Evolutionary conservation across 2,113 vertebrate species (phyloP), one percentile per base, ranked within the genome.

Genomic region (Dissostichus mawsoni): DNA sequence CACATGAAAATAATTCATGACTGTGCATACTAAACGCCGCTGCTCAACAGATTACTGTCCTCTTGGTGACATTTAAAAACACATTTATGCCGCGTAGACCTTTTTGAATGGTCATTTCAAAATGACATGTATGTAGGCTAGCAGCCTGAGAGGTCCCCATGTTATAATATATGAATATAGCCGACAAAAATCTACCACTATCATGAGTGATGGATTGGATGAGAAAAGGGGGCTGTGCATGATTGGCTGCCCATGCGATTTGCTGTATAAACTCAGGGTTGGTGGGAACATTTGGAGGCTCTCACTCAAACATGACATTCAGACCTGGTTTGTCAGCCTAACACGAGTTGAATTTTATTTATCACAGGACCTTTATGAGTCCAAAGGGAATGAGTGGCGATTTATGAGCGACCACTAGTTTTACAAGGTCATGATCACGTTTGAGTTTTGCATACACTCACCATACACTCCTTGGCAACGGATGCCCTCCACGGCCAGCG

Each of bases 381-480:
- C 23, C 12, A 9, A 12, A 25, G 52, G 47, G 57, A 25, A 6
- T 44, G 69, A 56, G 59, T 55, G 44, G 65, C 47, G 48, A 74
- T 76, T 62, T 29, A 58, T 50, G 52, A 62, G 74, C 17, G 50
- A 29, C 16, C 45, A 67, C 69, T 74, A 67, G 82, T 87, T 33
- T 86, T 74, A 91, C 94, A 95, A 95, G 95, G 95, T 95, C 95
- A 95, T 80, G 83, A 83, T 85, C 87, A 64, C 74, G n/a, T 69
- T 78, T 77, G 66, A 53, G 18, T n/a, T 9, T 81, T 75, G 69
- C 70, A 79, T 6, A 57, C 51, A 97, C 97, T 98, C 92, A 98
- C 97, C 97, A 84, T 98, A 98, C 83, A 98, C 97, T 95, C 97
- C 97, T 92, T 98, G 96, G 89, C 95, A 95, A 64, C 92, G 94